phyloP scores from a whole-genome alignment of 2,888 invertebrate genomes.

The Melolontha melolontha region DNA sequence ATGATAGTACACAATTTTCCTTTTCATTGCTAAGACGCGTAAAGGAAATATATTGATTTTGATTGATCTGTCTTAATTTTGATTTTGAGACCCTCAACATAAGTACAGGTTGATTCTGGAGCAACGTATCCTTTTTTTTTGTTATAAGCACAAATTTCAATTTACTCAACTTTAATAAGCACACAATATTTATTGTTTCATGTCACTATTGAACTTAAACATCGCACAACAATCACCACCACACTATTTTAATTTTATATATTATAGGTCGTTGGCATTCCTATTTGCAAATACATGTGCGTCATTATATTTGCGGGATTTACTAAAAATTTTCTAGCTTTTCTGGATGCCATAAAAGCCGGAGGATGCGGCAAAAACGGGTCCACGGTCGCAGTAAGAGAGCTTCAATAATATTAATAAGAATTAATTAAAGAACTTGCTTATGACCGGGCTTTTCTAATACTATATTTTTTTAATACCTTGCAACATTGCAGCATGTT shows the following conservation, averaged over 20 bases:
- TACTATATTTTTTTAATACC: conserved; percentile 3
- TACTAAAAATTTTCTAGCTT: conserved; percentile 74
- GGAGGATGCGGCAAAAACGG: conserved; percentile 97
- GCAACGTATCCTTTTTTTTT: conserved; percentile 28
- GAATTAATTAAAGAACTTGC: conserved; percentile 6
- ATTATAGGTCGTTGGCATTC: conserved; percentile 56
- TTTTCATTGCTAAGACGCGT: no score
- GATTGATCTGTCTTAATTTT: no score
- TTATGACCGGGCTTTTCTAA: conserved; percentile 12
- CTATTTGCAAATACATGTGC: conserved; percentile 61
- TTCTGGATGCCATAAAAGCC: conserved; percentile 78
- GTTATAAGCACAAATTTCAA: conserved; percentile 7
- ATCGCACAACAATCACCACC: background rate
- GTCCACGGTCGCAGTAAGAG: conserved; percentile 94
- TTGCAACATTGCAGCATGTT: conserved; percentile 12
- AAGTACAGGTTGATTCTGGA: conserved; percentile 44
- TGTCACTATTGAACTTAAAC: no score
- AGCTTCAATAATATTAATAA: conserved; percentile 15
- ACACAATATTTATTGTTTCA: conserved; percentile 4
- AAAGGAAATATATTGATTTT: no score
- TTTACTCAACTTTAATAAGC: background rate
- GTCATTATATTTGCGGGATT: conserved; percentile 72
- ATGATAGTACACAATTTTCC: background rate
- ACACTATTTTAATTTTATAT: conserved; percentile 34
- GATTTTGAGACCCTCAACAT: conserved; percentile 6